Evolutionary conservation across 2,797 vertebrate species (phyloP).

Genomic region (Anas georgica): DNA sequence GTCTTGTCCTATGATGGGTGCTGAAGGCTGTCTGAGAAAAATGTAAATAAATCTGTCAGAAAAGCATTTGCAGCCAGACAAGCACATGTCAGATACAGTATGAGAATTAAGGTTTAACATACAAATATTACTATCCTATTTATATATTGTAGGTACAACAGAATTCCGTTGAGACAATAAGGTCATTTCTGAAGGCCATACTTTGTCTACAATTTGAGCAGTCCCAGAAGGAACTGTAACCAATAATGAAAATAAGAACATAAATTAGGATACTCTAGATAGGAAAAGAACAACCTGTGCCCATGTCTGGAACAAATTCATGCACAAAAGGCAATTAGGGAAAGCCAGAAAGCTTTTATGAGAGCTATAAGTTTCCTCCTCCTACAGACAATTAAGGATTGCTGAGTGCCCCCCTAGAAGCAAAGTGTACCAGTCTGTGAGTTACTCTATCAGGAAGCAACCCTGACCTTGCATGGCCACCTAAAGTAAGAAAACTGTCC

Average conservation of each 20-base stretch:
- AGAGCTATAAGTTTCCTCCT: not conserved
- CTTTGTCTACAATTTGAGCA: accelerated
- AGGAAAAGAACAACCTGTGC: not conserved
- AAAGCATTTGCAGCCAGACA: not conserved
- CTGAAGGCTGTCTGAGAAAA: not conserved
- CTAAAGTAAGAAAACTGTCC: not conserved
- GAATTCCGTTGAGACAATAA: not conserved
- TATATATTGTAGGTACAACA: accelerated
- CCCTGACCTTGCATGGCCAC: not conserved
- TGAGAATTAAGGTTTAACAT: not conserved
- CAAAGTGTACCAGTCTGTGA: not conserved
- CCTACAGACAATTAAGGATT: not conserved
- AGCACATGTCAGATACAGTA: not conserved
- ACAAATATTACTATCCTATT: not conserved
- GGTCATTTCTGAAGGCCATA: not conserved
- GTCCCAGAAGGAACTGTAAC: not conserved
- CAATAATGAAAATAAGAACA: not conserved
- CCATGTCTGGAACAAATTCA: not conserved
- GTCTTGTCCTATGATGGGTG: not conserved
- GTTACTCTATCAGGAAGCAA: not conserved
- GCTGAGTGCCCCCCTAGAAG: not conserved
- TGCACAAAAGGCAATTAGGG: not conserved
- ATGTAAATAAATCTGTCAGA: not conserved
- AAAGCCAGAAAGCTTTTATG: not conserved
- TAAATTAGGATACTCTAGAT: not conserved